Base-by-base conservation (phyloP, 2,888 invertebrate genomes). In the Ophion slaviceki region DNA sequence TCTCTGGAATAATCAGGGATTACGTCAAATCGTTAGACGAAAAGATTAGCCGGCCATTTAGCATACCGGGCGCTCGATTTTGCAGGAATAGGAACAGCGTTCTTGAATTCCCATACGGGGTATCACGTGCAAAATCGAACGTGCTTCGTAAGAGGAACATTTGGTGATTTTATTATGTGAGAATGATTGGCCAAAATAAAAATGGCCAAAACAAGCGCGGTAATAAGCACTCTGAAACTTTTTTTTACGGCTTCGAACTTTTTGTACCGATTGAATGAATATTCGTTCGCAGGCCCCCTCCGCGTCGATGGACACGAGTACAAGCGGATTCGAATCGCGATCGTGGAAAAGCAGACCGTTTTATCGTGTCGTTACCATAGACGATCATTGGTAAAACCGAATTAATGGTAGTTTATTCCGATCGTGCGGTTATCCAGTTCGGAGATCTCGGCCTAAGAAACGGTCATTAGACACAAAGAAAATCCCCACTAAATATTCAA, bases 401-500 rank as follows among this genome's bases (percentile, higher is more conserved):
- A 67, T 8, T 24, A 67, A 67, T 17, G 57, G 36, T 57, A 36
- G 1, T 78, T 11, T 45, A 45, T 77, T 66, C 53, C 28, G 80
- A 84, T 85, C 57, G 14, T 62, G 81, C 67, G 77, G 68, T 75
- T 68, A 57, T 61, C 68, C 62, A 7, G 36, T 59, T 59, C 20
- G 40, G 68, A 64, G 57, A 64, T 20, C 62, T 62, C 3, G 57
- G 57, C n/a, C n/a, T 61, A 67, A 62, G 67, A 59, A 68, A 74
- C 62, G 45, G 53, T 78, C 74, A 61, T 78, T 85, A 78, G 74
- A 81, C 78, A 68, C 84, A 40, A 64, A 62, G 78, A 76, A 84
- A 81, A 78, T 67, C 62, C 57, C 62, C 62, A 81, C 68, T 75
- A 68, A 70, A 81, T 85, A 81, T 78, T 85, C 78, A 45, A 81